Base-by-base conservation (phyloP, 2,888 invertebrate genomes). In the Tetropium fuscum region DNA sequence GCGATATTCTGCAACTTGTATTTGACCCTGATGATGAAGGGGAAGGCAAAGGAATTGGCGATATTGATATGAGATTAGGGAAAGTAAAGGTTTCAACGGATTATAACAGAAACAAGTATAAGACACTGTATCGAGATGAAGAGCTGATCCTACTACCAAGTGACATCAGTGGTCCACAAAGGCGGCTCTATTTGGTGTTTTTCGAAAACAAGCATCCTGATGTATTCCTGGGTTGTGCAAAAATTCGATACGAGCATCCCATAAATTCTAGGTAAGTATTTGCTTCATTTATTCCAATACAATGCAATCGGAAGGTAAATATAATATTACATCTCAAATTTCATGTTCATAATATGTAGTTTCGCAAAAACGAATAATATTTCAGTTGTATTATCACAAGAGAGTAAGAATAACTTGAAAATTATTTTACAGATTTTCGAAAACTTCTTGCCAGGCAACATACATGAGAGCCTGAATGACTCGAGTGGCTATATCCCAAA, bases 1-100 rank as follows among this genome's bases (percentile, higher is more conserved):
- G 96, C 78, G 91, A 95, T 78, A 90, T 92, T 60, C 83, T 96
- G 3, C 94, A 95, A 78, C 82, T 91, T 22, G 88, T 95, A 0
- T 95, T 94, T 73, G 93, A 95, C 83, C 95, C 95, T 0, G 88
- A 91, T 63, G 89, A 90, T 63, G 85, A 85, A 43, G 81, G 78
- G 2, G 82, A 85, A 8, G 89, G 88, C 0, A 86, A 87, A 77
- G 88, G 90, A 20, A 87, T 92, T 3, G 95, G 95, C 0, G 95
- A 95, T 75, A 80, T 96, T 61, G 92, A 93, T 69, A 82, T 83
- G 1, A 86, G 93, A 53, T 80, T 95, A 11, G 95, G 95, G 5
- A 86, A 90, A 68, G 84, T 94, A 18, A 88, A 88, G 72, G 87
- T 93, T 11, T 88, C 91, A 0, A 86, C 86, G 2, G 86, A 89